Conservation (phyloP, 2,888 invertebrate genomes). For the Phymatocera aterrima region DNA sequence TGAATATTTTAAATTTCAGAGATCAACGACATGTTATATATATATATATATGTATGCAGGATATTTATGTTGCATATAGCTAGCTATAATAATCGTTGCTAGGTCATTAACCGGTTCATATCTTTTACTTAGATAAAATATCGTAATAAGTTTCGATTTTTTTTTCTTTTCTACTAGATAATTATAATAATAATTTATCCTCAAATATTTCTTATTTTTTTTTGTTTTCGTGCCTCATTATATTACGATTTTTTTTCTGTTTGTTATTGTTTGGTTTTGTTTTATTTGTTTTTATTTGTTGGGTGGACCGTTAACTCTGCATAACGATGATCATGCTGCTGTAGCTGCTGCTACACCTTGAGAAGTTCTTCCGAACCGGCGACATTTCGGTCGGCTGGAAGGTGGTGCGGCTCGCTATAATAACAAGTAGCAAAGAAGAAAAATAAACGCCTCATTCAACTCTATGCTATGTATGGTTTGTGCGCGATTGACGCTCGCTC, state of each 20-base stretch:
- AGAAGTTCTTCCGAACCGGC: constrained; percentile 15
- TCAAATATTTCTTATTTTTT: neutral
- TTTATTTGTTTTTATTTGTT: constrained; percentile 40
- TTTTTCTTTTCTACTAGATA: constrained; percentile 1
- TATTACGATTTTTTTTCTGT: constrained; percentile 15
- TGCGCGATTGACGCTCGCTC: too few relatives aligned
- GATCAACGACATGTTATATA: neutral
- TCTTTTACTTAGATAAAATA: neutral
- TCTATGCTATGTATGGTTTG: too few relatives aligned
- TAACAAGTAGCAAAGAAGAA: neutral
- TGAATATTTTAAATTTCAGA: constrained; percentile 23
- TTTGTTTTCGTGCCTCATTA: neutral
- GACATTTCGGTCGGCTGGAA: neutral
- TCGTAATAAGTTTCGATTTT: too few relatives aligned
- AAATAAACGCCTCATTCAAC: neutral
- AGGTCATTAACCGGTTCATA: constrained; percentile 20
- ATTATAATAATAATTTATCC: neutral
- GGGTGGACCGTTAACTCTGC: constrained; percentile 19
- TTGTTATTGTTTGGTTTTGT: neutral
- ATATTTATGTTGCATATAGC: neutral
- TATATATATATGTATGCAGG: neutral
- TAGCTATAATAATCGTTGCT: too few relatives aligned
- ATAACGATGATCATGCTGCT: constrained; percentile 4
- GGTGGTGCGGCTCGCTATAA: neutral
- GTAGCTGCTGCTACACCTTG: constrained; percentile 22